Evolutionary conservation across 2,113 vertebrate species (phyloP).

Genomic region (Plecotus auritus): DNA sequence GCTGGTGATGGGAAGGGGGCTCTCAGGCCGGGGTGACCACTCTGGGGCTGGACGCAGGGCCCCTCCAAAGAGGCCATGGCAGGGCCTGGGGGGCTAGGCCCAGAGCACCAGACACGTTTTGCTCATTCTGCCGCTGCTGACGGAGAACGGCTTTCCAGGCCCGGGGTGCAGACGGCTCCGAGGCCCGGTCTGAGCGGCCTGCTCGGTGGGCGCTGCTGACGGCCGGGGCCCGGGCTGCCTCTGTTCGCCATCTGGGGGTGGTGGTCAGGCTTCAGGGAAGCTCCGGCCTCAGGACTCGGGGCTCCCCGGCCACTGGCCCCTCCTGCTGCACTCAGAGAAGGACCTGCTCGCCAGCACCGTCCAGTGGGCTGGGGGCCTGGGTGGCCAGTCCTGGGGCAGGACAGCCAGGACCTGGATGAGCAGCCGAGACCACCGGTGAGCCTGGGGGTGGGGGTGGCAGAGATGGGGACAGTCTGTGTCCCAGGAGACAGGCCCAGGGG

Average conservation of each 20-base stretch:
- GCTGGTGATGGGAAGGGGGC: neutral
- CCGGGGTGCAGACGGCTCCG: neutral
- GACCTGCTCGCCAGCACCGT: neutral
- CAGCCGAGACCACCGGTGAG: neutral
- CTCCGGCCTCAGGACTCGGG: neutral
- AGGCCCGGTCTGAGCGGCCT: accelerated
- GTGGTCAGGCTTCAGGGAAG: accelerated
- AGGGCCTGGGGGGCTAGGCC: neutral
- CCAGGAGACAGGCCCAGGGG: no score
- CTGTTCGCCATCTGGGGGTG: neutral
- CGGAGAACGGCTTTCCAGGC: neutral
- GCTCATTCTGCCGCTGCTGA: neutral
- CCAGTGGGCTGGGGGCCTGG: neutral
- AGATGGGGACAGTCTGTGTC: no score
- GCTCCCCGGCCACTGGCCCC: neutral
- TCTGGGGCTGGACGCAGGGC: neutral
- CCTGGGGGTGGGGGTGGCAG: neutral
- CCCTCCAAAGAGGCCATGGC: accelerated
- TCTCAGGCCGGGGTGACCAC: neutral
- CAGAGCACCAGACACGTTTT: neutral
- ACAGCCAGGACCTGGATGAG: no score
- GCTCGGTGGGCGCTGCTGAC: accelerated
- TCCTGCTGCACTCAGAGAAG: accelerated
- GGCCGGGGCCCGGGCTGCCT: neutral
- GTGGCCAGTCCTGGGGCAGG: neutral